Percentiles rank a stretch among this genome's conserved stretches.
phyloP scores from a whole-genome alignment of 1,140 invertebrate species.

The Ostrea edulis region DNA sequence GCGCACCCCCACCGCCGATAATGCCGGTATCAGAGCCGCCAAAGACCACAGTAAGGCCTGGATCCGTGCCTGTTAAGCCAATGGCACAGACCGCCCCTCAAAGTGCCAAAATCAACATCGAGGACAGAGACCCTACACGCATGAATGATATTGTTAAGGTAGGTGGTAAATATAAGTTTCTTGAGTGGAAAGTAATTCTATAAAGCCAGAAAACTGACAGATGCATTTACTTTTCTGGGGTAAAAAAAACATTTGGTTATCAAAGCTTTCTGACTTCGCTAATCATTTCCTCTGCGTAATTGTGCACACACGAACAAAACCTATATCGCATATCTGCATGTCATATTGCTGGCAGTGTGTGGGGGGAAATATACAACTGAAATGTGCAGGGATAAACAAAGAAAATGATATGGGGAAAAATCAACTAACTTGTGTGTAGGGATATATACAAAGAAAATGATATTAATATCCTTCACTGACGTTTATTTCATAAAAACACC shows the following conservation, averaged over 20 bases:
- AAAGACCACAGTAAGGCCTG: background rate
- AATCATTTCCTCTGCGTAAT: background rate
- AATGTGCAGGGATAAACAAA: background rate
- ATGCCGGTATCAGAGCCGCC: background rate
- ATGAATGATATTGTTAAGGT: conserved; percentile 57
- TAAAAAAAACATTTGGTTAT: background rate
- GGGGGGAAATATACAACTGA: background rate
- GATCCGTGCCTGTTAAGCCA: background rate
- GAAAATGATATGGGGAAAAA: conserved; percentile 9
- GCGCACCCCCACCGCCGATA: background rate
- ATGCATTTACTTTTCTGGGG: background rate
- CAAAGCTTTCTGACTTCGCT: background rate
- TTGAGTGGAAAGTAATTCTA: background rate
- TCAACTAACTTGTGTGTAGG: background rate
- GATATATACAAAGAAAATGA: background rate
- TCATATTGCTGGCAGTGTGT: background rate
- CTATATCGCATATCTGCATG: conserved; percentile 2
- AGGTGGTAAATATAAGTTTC: background rate
- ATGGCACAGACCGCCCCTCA: conserved; percentile 38
- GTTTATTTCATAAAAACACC: background rate
- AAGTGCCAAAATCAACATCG: conserved; percentile 46
- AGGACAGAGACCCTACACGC: conserved; percentile 52
- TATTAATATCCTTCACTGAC: background rate
- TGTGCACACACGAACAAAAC: background rate
- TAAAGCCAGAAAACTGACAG: background rate